Conservation (phyloP, 2,797 vertebrate species). For the Danio aesculapii region DNA sequence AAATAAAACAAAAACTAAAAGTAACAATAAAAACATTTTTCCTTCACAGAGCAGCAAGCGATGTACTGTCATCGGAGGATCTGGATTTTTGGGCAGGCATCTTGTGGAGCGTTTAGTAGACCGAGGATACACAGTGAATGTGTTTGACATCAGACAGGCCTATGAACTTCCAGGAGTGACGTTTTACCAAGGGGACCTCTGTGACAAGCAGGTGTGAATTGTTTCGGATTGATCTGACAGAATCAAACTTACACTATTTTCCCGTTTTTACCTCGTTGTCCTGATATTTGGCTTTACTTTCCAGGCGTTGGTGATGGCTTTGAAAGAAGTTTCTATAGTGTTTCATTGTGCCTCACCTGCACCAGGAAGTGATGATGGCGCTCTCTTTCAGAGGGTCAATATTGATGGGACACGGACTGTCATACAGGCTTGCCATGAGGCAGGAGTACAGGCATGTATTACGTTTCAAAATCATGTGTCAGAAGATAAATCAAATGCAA, state of each 20-base stretch:
- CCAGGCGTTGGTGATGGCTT: slow-evolving; percentile 87
- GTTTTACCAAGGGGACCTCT: slow-evolving; percentile 93
- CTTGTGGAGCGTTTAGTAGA: slow-evolving; percentile 90
- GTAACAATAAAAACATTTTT: not conserved
- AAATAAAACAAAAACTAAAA: too few relatives aligned
- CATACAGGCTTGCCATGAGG: slow-evolving; percentile 87
- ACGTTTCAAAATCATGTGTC: too few relatives aligned
- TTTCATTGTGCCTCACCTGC: slow-evolving; percentile 97
- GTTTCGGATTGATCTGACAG: not conserved
- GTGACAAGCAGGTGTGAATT: slow-evolving; percentile 84
- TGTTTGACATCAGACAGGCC: slow-evolving; percentile 90
- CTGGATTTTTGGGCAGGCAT: slow-evolving; percentile 93
- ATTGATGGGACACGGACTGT: slow-evolving; percentile 86
- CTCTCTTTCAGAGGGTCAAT: slow-evolving; percentile 92
- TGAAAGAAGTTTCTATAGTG: slow-evolving; percentile 85
- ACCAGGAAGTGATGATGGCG: slow-evolving; percentile 85
- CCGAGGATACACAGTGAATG: slow-evolving; percentile 86
- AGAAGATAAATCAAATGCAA: too few relatives aligned
- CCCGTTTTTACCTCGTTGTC: not conserved
- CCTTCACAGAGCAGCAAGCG: slow-evolving; percentile 80
- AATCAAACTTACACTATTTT: too few relatives aligned
- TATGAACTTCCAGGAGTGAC: slow-evolving; percentile 82
- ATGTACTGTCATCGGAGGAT: slow-evolving; percentile 92
- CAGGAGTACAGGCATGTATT: slow-evolving; percentile 88
- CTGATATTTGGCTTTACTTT: not conserved